These are phyloP conservation scores for Nibea coibor DNA, from an alignment of 2,113 vertebrate species.

Conservation along the genomic window DNA sequence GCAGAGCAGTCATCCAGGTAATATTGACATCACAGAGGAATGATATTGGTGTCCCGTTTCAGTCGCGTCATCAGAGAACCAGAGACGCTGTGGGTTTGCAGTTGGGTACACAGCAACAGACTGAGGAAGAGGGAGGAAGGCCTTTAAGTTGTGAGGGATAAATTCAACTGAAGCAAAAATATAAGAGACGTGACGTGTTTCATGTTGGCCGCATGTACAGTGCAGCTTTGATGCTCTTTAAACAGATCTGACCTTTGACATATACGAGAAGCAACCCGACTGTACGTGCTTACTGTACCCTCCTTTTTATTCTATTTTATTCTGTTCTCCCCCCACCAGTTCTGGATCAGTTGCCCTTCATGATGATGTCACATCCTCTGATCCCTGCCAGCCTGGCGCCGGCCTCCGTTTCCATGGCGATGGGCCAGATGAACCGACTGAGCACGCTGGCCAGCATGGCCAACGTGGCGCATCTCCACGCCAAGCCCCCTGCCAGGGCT, in stretches of 20 bases:
- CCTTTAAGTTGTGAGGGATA: conserved; percentile 19
- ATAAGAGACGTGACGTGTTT: conserved; percentile 10
- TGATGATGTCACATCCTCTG: conserved; percentile 99
- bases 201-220: not conserved
- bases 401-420: conserved; percentile 98
- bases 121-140: not conserved
- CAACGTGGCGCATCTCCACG: conserved; percentile 92
- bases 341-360: conserved; percentile 97
- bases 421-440: conserved; percentile 99
- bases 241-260: conserved; percentile 26
- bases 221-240: conserved; percentile 10
- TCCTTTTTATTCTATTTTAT: conserved; percentile 16
- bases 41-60: conserved; percentile 47
- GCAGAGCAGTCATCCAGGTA: conserved; percentile 48
- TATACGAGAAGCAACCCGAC: not conserved
- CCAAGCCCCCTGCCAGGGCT: conserved; percentile 87
- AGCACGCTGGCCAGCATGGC: conserved; percentile 97
- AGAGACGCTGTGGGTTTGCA: conserved; percentile 3
- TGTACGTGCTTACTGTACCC: conserved; percentile 15
- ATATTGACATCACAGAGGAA: conserved; percentile 45
- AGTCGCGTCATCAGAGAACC: conserved; percentile 24
- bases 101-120: conserved; percentile 20
- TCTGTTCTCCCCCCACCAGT: conserved; percentile 83
- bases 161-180: conserved; percentile 29
- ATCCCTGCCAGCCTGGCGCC: conserved; percentile 98